Conservation (phyloP, 2,888 invertebrate genomes). For the Podabrus alpinus region DNA sequence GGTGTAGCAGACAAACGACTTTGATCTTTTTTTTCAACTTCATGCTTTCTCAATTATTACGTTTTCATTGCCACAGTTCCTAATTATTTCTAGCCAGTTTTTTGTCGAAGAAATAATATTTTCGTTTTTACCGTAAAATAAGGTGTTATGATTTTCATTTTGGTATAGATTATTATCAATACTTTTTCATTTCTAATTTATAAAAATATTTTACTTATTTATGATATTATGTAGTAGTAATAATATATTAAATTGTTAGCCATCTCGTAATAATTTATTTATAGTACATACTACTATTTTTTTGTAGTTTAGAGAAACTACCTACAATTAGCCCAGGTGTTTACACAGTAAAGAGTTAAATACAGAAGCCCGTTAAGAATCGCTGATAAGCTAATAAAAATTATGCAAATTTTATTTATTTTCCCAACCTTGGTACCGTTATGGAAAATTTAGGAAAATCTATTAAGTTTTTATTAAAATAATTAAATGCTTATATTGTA, state of each 20-base stretch:
- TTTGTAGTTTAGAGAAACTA: neutral
- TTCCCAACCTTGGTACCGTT: neutral
- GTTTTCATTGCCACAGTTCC: neutral
- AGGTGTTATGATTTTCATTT: too few species aligned
- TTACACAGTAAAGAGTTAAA: too few species aligned
- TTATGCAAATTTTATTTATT: neutral
- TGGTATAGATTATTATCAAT: too few species aligned
- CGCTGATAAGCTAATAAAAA: neutral
- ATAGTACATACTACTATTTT: neutral
- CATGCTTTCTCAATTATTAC: neutral
- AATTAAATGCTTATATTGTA: neutral
- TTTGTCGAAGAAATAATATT: neutral
- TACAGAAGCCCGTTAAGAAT: too few species aligned
- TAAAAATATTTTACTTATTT: too few species aligned
- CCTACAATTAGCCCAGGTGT: neutral
- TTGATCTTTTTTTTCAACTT: neutral
- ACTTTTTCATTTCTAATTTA: too few species aligned
- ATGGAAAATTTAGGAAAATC: neutral
- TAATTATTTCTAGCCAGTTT: too few species aligned
- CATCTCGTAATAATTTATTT: neutral
- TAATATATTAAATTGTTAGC: neutral
- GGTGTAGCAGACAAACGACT: neutral
- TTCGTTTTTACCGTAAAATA: too few species aligned
- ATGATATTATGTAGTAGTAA: too few species aligned
- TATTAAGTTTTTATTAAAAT: neutral